Conservation (phyloP, 2,113 vertebrate species). For the Polypterus bichir region DNA sequence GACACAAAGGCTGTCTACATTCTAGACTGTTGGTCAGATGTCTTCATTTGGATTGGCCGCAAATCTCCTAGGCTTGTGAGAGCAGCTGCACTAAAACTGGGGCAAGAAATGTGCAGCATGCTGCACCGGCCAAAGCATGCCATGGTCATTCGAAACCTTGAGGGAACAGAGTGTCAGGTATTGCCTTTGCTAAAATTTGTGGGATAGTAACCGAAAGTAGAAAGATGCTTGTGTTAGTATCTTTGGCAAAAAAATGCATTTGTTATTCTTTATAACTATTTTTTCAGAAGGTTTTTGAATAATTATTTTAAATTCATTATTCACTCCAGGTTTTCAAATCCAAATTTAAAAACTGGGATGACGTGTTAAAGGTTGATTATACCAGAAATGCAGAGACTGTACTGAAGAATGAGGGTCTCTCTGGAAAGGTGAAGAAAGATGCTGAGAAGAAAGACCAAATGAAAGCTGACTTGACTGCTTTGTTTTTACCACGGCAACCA, state of each 20-base stretch:
- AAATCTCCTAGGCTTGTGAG: conserved; percentile 85
- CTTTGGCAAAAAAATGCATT: too few relatives aligned
- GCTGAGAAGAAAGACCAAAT: conserved; percentile 82
- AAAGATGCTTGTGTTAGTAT: too few relatives aligned
- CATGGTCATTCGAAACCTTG: conserved; percentile 78
- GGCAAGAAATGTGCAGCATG: conserved; percentile 92
- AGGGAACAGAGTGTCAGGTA: conserved; percentile 91
- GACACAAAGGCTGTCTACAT: conserved; percentile 91
- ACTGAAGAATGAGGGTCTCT: conserved; percentile 52
- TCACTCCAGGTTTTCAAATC: conserved; percentile 79
- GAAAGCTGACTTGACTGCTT: conserved; percentile 89
- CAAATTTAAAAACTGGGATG: conserved; percentile 97
- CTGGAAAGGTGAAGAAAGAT: conserved; percentile 84
- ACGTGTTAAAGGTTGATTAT: conserved; percentile 88
- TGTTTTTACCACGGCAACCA: conserved; percentile 86
- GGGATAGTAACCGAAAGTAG: too few relatives aligned
- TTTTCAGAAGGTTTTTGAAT: not conserved
- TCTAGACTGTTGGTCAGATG: conserved; percentile 91
- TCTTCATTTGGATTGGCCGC: conserved; percentile 95
- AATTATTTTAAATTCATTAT: too few relatives aligned
- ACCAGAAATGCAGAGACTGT: conserved; percentile 82
- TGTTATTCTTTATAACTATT: too few relatives aligned
- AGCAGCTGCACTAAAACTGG: conserved; percentile 84
- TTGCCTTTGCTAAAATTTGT: not conserved
- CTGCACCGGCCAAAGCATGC: conserved; percentile 86